A percentile compares a stretch with the other conserved stretches of the same genome.
Evolutionary conservation across 2,113 vertebrate species (phyloP).

Genomic region (Cephalopholis sonnerati): DNA sequence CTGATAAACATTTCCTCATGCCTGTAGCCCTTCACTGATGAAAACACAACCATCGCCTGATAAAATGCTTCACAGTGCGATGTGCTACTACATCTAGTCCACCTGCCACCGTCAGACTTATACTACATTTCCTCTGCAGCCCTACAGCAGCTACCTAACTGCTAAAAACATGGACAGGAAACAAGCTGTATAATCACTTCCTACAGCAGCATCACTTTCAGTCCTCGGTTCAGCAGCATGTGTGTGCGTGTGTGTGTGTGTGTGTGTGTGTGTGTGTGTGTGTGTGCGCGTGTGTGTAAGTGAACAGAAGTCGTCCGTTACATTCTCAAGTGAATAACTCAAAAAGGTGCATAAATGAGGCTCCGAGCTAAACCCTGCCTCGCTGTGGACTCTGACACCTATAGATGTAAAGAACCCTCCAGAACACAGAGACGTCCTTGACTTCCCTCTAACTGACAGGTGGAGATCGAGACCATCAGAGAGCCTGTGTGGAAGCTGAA

Average conservation of each 20-base stretch:
- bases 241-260: conserved; percentile 6
- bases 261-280: background rate
- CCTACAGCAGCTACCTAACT: conserved; percentile 4
- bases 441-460: background rate
- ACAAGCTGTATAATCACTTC: conserved; percentile 56
- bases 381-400: background rate
- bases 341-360: conserved; percentile 24
- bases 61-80: conserved; percentile 16
- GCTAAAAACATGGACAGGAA: conserved; percentile 71
- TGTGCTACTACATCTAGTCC: background rate
- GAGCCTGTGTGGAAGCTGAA: background rate
- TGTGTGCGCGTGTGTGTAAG: background rate
- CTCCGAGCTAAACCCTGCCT: background rate
- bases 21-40: background rate
- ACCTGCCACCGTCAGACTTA: background rate
- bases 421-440: background rate
- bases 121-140: conserved; percentile 38
- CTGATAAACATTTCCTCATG: conserved; percentile 9
- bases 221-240: background rate
- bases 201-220: conserved; percentile 54
- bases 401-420: background rate
- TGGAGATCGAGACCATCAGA: background rate
- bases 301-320: background rate
- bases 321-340: background rate
- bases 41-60: conserved; percentile 17